Evolutionary conservation across 2,888 invertebrate genomes (phyloP).

Genomic region (Oxycera nigricornis): DNA sequence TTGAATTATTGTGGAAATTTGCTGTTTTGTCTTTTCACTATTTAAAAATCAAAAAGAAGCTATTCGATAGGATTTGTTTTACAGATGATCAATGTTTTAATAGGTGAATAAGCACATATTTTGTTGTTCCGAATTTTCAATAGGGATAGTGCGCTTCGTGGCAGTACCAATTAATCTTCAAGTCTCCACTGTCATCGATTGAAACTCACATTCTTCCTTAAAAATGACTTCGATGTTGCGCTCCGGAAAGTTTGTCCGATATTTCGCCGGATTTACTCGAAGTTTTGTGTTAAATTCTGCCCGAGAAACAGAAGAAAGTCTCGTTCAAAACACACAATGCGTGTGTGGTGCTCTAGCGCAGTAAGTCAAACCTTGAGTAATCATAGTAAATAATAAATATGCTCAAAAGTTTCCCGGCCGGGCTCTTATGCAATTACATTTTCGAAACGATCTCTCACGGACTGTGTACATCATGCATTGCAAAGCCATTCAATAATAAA

Average conservation of each 20-base stretch:
- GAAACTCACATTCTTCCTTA: neutral
- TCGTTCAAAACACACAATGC: slow-evolving; percentile 64
- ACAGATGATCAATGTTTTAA: no score
- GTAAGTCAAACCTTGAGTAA: slow-evolving; percentile 54
- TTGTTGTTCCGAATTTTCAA: no score
- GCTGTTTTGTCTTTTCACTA: no score
- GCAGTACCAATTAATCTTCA: neutral
- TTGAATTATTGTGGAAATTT: no score
- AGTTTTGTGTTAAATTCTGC: slow-evolving; percentile 72
- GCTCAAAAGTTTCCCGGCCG: slow-evolving; percentile 18
- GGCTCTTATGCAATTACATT: slow-evolving; percentile 51
- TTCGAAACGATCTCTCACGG: no score
- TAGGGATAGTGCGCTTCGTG: no score
- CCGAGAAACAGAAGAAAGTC: slow-evolving; percentile 69
- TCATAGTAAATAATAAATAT: neutral
- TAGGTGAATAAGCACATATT: no score
- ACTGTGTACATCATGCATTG: no score
- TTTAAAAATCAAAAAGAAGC: no score
- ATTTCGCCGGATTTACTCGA: slow-evolving; percentile 75
- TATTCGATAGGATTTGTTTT: no score
- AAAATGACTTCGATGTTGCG: slow-evolving; percentile 63
- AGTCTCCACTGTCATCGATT: neutral
- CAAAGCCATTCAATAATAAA: no score
- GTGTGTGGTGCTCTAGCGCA: slow-evolving; percentile 63
- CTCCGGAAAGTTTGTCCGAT: slow-evolving; percentile 77